A percentile compares a stretch with the other conserved stretches of the same genome.
phyloP scores from a whole-genome alignment of 2,888 invertebrate genomes.

The Torymus tubicola region DNA sequence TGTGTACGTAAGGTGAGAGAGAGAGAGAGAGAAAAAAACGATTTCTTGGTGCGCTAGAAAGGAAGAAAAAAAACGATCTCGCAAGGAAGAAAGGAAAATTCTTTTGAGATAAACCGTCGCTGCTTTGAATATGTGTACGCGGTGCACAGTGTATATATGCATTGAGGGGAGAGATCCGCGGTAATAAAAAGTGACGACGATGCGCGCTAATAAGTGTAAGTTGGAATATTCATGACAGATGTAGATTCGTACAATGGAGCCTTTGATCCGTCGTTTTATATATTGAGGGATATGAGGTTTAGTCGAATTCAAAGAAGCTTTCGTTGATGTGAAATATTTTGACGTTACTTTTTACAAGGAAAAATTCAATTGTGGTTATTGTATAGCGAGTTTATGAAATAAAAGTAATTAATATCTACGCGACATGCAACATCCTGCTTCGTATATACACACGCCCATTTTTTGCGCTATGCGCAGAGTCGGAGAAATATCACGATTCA shows the following conservation, averaged over 20 bases:
- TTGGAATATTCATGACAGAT: slow-evolving; percentile 40
- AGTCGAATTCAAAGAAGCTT: too few relatives aligned
- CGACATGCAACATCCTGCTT: too few relatives aligned
- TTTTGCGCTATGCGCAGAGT: background rate
- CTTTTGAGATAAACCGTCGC: slow-evolving; percentile 19
- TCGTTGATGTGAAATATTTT: too few relatives aligned
- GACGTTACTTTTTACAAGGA: too few relatives aligned
- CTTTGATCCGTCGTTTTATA: background rate
- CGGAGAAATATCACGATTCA: slow-evolving; percentile 14
- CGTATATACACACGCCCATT: background rate
- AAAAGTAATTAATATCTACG: too few relatives aligned
- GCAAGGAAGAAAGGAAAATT: slow-evolving; percentile 46
- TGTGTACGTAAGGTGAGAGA: too few relatives aligned
- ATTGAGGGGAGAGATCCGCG: background rate
- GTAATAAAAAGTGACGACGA: slow-evolving; percentile 18
- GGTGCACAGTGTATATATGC: background rate
- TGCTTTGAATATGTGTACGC: slow-evolving; percentile 39
- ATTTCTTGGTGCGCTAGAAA: background rate
- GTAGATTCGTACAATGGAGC: background rate
- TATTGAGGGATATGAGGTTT: slow-evolving; percentile 4
- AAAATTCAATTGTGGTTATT: too few relatives aligned
- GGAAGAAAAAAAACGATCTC: slow-evolving; percentile 8
- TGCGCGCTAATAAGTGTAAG: slow-evolving; percentile 42
- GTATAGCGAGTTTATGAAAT: too few relatives aligned
- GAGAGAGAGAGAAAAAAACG: too few relatives aligned